Base-by-base conservation (phyloP, 35 echinoderm and acorn worm genomes). In the Holothuria glaberrima region DNA sequence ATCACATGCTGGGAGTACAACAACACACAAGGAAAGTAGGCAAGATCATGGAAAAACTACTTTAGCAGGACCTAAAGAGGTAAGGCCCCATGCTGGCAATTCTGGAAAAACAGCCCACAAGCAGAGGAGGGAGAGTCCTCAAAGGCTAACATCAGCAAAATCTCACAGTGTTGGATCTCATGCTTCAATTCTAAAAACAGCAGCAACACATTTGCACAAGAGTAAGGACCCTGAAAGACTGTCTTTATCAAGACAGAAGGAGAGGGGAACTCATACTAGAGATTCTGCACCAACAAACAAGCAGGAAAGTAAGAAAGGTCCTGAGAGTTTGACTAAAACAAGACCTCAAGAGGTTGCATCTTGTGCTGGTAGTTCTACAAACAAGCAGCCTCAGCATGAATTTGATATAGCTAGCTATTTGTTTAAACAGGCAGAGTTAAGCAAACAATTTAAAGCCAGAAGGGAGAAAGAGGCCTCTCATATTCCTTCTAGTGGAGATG, bases 391-490 rank as follows among this genome's bases (percentile, higher is more conserved):
- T 70, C 12, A 14, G 67, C 27, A 70, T 26, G 67, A 70, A 32
- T 70, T 70, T 70, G 5, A 70, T 29, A 12, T 70, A 30, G 67
- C 67, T 70, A 32, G 25, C 12, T 17, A 70, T 70, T 70, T 70
- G 67, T 70, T 70, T 29, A 70, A 70, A 70, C 67, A 70, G 67
- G 67, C 67, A 70, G 67, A 70, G 0, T 28, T 70, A 28, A 70
- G 67, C 67, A 70, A 70, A 28, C 27, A n/a, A 28, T 25, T 26
- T 70, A 70, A 70, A 65, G 61, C 27, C 6, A 28, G 27, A 65
- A 28, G 61, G 61, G 27, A 65, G 61, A 21, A 21, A 75, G n/a
- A 75, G 13, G 16, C n/a, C 29, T 41, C 30, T 12, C 33, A 38
- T 75, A 30, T 75, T 25, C 68, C 29, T 30, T 31, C n/a, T 71